These are phyloP conservation scores for Temnothorax curvispinosus DNA, from an alignment of 1,140 invertebrate species.

Conservation along the genomic window DNA sequence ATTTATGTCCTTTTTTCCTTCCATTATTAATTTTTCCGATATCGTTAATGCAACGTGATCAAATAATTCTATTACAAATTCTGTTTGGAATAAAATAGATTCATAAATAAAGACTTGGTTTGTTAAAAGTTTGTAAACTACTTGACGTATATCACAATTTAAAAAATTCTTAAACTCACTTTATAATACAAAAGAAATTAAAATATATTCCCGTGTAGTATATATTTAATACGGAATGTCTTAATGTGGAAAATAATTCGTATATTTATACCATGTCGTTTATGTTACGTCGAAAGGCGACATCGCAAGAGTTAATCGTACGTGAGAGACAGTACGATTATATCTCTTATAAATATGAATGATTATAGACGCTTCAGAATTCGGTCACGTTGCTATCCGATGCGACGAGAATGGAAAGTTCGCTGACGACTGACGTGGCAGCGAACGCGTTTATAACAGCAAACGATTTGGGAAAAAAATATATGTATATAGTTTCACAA, in stretches of 20 bases:
- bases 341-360: conserved; percentile 5
- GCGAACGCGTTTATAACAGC: background rate
- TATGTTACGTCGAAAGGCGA: background rate
- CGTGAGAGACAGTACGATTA: background rate
- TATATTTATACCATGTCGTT: background rate
- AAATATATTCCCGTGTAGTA: background rate
- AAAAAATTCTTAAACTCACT: background rate
- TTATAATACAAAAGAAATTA: background rate
- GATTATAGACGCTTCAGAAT: conserved; percentile 16
- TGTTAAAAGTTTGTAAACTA: background rate
- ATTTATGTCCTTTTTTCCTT: background rate
- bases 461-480: background rate
- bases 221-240: background rate
- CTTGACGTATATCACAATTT: background rate
- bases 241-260: background rate
- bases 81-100: background rate
- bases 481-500: background rate
- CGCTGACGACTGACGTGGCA: background rate
- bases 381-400: conserved; percentile 6
- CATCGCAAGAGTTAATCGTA: background rate
- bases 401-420: conserved; percentile 17
- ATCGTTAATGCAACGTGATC: background rate
- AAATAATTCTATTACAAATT: background rate
- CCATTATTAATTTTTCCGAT: background rate
- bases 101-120: background rate